Conservation (phyloP, 2,113 vertebrate genomes). For the Pangasianodon gigas region DNA sequence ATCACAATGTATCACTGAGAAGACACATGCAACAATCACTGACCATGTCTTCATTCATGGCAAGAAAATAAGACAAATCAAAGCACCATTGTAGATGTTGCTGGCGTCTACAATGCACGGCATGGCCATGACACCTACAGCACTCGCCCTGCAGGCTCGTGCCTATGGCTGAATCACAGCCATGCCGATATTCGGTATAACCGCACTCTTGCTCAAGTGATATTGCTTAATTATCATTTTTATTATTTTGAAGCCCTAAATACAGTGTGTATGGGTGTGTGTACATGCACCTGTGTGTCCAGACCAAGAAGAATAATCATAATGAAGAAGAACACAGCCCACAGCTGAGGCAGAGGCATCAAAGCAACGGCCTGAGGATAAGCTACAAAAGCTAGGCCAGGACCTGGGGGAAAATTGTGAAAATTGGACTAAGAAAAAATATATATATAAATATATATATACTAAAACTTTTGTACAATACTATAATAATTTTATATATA, state of each 20-base stretch:
- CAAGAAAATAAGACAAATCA: not conserved
- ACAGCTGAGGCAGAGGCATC: constrained; percentile 77
- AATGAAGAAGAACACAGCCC: constrained; percentile 74
- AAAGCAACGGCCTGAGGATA: constrained; percentile 75
- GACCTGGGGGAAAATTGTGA: constrained; percentile 61
- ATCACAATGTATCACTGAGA: not conserved
- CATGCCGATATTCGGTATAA: not conserved
- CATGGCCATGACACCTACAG: too few species aligned
- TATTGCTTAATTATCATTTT: not conserved
- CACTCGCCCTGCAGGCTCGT: too few species aligned
- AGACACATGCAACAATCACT: not conserved
- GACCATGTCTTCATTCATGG: not conserved
- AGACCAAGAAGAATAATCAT: constrained; percentile 76
- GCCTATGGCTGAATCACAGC: too few species aligned
- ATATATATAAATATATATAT: too few species aligned
- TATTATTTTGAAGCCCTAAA: not conserved
- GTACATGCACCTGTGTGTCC: constrained; percentile 68
- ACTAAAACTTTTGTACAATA: too few species aligned
- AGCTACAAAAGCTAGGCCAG: constrained; percentile 74
- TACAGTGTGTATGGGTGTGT: constrained; percentile 3
- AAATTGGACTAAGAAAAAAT: not conserved
- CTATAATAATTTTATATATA: too few species aligned
- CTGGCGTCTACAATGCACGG: not conserved
- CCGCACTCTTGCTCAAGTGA: not conserved
- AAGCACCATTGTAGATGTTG: not conserved